Percentiles rank a stretch among this genome's conserved stretches.
Conservation (phyloP, 1,140 invertebrate species). For the Hylyphantes graminicola region DNA sequence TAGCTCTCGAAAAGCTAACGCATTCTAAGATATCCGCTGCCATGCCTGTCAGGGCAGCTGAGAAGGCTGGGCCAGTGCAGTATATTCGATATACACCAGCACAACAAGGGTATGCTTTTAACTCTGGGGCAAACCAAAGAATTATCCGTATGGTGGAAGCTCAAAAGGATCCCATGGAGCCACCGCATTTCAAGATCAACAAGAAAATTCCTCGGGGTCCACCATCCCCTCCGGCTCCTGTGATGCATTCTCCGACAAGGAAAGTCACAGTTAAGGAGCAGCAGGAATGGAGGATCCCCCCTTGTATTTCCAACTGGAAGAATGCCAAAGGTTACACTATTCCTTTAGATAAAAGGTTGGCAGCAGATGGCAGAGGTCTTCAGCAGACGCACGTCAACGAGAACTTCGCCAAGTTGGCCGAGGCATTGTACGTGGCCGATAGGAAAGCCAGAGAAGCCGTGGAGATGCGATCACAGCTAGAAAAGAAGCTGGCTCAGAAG, state of each 20-base stretch:
- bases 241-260: slow-evolving; percentile 96
- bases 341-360: slow-evolving; percentile 96
- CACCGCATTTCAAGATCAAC: slow-evolving; percentile 89
- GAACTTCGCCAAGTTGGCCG: slow-evolving; percentile 98
- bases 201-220: slow-evolving; percentile 90
- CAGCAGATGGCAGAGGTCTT: slow-evolving; percentile 96
- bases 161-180: slow-evolving; percentile 98
- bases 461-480: slow-evolving; percentile 93
- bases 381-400: slow-evolving; percentile 99
- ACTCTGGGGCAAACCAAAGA: slow-evolving; percentile 96
- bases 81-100: slow-evolving; percentile 98
- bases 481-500: slow-evolving; percentile 96
- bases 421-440: slow-evolving; percentile 97
- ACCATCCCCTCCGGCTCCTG: slow-evolving; percentile 96
- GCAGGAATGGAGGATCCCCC: slow-evolving; percentile 99
- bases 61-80: slow-evolving; percentile 90
- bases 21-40: slow-evolving; percentile 89
- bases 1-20: slow-evolving; percentile 87
- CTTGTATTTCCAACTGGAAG: slow-evolving; percentile 99
- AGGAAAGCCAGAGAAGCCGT: slow-evolving; percentile 94
- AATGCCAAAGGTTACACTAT: slow-evolving; percentile 99
- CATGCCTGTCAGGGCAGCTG: slow-evolving; percentile 90
- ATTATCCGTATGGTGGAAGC: slow-evolving; percentile 97
- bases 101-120: slow-evolving; percentile 94
- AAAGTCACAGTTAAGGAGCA: slow-evolving; percentile 99